Evolutionary conservation across 2,113 vertebrate genomes (phyloP).

Genomic region (Lycaon pictus): DNA sequence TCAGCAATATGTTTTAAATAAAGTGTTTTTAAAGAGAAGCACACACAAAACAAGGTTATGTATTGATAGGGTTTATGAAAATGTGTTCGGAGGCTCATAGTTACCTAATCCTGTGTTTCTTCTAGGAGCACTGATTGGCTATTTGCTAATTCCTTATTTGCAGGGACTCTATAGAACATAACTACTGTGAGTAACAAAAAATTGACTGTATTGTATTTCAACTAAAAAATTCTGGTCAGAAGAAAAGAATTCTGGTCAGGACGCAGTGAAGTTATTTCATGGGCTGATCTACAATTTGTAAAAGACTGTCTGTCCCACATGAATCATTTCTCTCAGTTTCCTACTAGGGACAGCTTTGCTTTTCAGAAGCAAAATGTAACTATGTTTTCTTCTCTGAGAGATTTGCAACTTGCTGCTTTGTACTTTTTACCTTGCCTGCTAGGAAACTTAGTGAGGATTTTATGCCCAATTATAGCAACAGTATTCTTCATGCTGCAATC

Average conservation of each 20-base stretch:
- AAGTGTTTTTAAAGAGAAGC: not conserved
- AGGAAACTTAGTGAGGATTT: slow-evolving; percentile 32
- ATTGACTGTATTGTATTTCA: not conserved
- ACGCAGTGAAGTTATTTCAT: not conserved
- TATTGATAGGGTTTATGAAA: not conserved
- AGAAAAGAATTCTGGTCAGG: not conserved
- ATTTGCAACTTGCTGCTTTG: not conserved
- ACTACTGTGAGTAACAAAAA: slow-evolving; percentile 5
- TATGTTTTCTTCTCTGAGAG: slow-evolving; percentile 21
- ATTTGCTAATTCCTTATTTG: not conserved
- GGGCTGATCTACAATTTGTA: not conserved
- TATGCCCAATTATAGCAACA: not conserved
- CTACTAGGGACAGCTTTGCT: not conserved
- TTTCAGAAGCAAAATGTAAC: not conserved
- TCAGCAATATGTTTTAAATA: not conserved
- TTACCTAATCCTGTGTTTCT: not conserved
- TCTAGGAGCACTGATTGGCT: not conserved
- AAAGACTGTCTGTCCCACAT: not conserved
- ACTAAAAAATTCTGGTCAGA: not conserved
- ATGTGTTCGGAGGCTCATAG: not conserved
- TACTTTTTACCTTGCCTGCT: slow-evolving; percentile 54
- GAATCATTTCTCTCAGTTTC: not conserved
- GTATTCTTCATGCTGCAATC: slow-evolving; percentile 13
- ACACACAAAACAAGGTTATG: not conserved
- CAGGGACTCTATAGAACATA: not conserved